Evolutionary conservation across 1,140 invertebrate species (phyloP).

Genomic region (Pararge aegeria): DNA sequence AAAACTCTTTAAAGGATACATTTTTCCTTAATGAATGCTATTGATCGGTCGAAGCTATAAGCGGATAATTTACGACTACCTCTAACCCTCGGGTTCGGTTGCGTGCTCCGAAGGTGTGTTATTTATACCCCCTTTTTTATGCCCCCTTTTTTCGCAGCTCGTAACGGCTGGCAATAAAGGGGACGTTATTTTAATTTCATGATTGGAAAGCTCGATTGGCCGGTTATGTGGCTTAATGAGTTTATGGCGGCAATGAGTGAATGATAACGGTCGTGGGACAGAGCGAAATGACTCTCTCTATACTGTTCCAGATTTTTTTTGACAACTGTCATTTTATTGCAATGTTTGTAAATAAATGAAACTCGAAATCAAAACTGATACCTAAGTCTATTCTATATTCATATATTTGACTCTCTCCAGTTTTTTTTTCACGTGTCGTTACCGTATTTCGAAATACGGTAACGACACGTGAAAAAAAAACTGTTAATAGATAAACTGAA

Average conservation of each 20-base stretch:
- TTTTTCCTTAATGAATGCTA: conserved; percentile 75
- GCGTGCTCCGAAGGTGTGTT: conserved; percentile 75
- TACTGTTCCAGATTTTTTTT: conserved; percentile 17
- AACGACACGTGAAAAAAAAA: no score
- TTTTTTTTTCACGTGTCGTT: no score
- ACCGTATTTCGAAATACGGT: no score
- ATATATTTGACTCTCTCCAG: no score
- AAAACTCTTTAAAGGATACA: conserved; percentile 56
- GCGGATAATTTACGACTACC: conserved; percentile 69
- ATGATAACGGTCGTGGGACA: conserved; percentile 61
- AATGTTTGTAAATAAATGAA: no score
- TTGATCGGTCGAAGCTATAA: conserved; percentile 67
- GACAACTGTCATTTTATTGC: background rate
- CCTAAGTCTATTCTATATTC: no score
- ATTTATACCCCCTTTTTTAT: conserved; percentile 78
- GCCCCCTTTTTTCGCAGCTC: conserved; percentile 79
- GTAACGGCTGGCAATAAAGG: conserved; percentile 72
- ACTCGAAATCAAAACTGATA: no score
- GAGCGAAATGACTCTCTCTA: conserved; percentile 23
- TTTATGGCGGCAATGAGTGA: conserved; percentile 63
- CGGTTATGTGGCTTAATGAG: conserved; percentile 76
- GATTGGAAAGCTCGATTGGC: conserved; percentile 77
- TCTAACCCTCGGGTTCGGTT: conserved; percentile 46
- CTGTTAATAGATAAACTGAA: no score
- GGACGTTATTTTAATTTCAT: conserved; percentile 78